A percentile compares a stretch with the other conserved stretches of the same genome.
Conservation (phyloP, 1,140 invertebrate species). For the Drosophila lacteicornis region DNA sequence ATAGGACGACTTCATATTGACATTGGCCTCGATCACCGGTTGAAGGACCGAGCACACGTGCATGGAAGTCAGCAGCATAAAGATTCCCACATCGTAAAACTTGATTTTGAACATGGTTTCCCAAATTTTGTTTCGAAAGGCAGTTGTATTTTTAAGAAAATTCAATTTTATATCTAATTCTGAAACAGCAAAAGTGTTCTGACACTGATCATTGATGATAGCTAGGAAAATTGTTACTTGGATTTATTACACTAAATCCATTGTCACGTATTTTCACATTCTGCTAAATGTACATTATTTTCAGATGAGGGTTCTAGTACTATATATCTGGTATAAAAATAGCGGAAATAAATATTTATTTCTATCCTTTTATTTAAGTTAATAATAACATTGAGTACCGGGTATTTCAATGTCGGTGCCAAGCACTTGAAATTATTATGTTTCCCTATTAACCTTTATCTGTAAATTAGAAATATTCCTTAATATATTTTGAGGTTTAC, state of each 20-base stretch:
- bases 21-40: conserved; percentile 48
- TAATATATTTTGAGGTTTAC: neutral
- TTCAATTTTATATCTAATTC: neutral
- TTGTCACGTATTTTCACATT: no score
- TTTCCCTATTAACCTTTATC: neutral
- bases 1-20: conserved; percentile 32
- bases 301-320: no score
- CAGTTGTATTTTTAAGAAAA: neutral
- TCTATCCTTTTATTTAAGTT: neutral
- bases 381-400: neutral
- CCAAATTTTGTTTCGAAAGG: conserved; percentile 12
- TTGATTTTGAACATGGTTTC: conserved; percentile 45
- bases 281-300: neutral
- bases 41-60: conserved; percentile 50
- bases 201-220: neutral
- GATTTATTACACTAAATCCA: neutral
- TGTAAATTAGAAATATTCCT: neutral
- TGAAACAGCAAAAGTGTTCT: neutral
- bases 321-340: neutral
- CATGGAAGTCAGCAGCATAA: conserved; percentile 35
- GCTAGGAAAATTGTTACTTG: neutral
- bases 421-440: neutral
- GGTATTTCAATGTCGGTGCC: neutral
- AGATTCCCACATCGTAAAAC: conserved; percentile 24
- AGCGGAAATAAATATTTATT: no score